These are phyloP conservation scores for Nemoura dubitans DNA, from an alignment of 2,888 invertebrate species.

Conservation along the genomic window DNA sequence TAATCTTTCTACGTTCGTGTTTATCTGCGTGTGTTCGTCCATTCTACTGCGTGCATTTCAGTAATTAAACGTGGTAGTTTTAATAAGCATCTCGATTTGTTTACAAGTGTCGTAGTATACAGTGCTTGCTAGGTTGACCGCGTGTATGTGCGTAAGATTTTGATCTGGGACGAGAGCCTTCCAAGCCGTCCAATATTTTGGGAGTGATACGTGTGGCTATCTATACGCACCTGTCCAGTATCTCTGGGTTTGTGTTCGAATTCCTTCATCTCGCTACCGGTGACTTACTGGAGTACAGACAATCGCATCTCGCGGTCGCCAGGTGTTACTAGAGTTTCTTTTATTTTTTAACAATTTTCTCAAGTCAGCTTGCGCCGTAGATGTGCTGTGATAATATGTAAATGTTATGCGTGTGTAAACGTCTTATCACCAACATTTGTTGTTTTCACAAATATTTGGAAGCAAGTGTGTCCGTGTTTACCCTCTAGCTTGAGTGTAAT, in stretches of 20 bases:
- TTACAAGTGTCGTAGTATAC: neutral
- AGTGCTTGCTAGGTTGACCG: neutral
- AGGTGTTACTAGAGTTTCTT: neutral
- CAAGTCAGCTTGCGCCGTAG: neutral
- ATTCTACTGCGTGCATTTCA: neutral
- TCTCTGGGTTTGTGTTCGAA: neutral
- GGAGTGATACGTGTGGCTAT: neutral
- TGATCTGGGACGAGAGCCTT: neutral
- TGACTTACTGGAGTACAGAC: neutral
- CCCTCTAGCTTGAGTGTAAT: neutral
- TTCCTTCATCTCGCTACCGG: neutral
- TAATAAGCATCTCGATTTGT: neutral
- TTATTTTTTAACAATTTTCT: neutral
- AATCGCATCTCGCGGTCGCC: neutral
- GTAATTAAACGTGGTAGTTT: neutral
- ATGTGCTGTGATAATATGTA: neutral
- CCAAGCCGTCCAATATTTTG: neutral
- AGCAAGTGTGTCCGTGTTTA: neutral
- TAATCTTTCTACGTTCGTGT: neutral
- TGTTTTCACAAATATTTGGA: neutral
- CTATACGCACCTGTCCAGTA: neutral
- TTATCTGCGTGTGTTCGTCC: neutral
- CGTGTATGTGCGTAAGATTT: neutral
- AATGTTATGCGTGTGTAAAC: neutral
- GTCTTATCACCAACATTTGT: neutral